phyloP scores from a whole-genome alignment of 2,113 vertebrate genomes.

The Phoenicopterus ruber region DNA sequence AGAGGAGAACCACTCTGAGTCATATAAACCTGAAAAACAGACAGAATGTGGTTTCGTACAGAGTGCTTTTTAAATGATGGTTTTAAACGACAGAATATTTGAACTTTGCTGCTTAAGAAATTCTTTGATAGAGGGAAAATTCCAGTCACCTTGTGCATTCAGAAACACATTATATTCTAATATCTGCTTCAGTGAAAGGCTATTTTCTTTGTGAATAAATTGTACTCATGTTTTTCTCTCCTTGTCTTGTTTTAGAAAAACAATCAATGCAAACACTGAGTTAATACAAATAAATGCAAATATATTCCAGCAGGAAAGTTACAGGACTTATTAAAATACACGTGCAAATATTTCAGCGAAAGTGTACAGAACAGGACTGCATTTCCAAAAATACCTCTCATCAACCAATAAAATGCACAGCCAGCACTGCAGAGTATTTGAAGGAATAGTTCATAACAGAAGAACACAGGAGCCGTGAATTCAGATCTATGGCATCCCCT shows the following conservation, averaged over 20 bases:
- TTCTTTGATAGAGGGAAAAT: slow-evolving; percentile 2
- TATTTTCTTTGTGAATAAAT: slow-evolving; percentile 48
- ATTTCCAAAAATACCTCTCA: slow-evolving; percentile 38
- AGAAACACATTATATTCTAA: slow-evolving; percentile 2
- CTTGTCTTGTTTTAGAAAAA: slow-evolving; percentile 47
- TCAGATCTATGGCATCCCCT: slow-evolving; percentile 9
- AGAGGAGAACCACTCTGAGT: not conserved
- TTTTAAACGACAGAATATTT: slow-evolving; percentile 8
- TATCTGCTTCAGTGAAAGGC: not conserved
- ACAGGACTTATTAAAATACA: slow-evolving; percentile 50
- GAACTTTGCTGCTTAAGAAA: not conserved
- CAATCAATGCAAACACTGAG: slow-evolving; percentile 35
- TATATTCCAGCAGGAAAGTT: slow-evolving; percentile 40
- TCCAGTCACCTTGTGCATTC: not conserved
- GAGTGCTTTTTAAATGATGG: not conserved
- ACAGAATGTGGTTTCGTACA: not conserved
- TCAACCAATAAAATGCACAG: slow-evolving; percentile 53
- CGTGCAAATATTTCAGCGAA: slow-evolving; percentile 38
- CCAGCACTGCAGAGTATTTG: slow-evolving; percentile 33
- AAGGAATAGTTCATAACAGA: not conserved
- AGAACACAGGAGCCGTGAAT: slow-evolving; percentile 9
- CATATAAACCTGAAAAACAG: not conserved
- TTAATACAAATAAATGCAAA: slow-evolving; percentile 66
- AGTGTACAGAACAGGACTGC: slow-evolving; percentile 25
- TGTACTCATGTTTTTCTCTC: slow-evolving; percentile 5